Conservation (phyloP, 2,888 invertebrate genomes). For the Anarsia innoxiella region DNA sequence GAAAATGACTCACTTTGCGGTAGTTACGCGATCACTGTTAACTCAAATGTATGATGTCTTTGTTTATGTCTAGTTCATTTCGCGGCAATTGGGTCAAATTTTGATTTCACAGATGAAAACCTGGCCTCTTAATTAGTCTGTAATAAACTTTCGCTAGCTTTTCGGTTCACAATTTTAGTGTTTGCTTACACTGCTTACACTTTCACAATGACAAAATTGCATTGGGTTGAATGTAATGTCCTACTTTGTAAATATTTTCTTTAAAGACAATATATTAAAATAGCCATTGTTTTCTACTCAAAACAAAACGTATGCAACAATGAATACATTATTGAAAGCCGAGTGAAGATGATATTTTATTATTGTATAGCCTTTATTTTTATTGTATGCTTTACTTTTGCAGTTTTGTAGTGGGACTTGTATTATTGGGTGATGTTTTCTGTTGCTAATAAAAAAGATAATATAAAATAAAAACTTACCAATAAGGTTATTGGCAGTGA, state of each 20-base stretch:
- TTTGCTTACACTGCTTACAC: neutral
- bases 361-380: too few species aligned
- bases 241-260: neutral
- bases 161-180: conserved; percentile 5
- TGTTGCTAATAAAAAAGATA: too few species aligned
- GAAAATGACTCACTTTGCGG: conserved; percentile 62
- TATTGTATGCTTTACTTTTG: too few species aligned
- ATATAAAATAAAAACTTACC: too few species aligned
- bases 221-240: neutral
- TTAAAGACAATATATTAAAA: conserved; percentile 4
- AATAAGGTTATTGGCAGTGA: conserved; percentile 92
- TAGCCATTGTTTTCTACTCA: conserved; percentile 6
- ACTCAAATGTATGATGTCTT: conserved; percentile 37
- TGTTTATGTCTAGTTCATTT: conserved; percentile 35
- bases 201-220: conserved; percentile 9
- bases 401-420: too few species aligned
- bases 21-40: conserved; percentile 35
- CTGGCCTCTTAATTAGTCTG: conserved; percentile 20
- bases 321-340: conserved; percentile 10
- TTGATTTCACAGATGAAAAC: conserved; percentile 18
- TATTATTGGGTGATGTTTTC: too few species aligned
- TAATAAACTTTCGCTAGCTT: conserved; percentile 22
- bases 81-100: conserved; percentile 21
- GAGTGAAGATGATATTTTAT: neutral
- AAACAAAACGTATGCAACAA: conserved; percentile 6